phyloP scores from a whole-genome alignment of 2,797 vertebrate species.

The Tiaroga cobitis region DNA sequence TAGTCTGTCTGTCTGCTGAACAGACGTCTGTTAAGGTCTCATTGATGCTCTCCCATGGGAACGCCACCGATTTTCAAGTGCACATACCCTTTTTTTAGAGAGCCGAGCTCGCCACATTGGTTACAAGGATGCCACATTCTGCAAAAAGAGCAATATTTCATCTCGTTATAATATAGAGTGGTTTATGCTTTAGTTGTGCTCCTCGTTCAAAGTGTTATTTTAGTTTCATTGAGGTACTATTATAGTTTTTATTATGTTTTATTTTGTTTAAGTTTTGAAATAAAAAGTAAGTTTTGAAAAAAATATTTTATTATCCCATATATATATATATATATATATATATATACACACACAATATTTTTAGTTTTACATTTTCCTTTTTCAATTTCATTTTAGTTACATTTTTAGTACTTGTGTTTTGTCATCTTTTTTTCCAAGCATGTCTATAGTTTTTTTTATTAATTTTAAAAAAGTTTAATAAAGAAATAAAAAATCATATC shows the following conservation, averaged over 20 bases:
- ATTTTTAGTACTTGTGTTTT: background rate
- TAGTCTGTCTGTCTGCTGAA: slow-evolving; percentile 22
- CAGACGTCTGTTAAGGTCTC: slow-evolving; percentile 3
- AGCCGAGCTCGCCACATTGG: background rate
- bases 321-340: no score
- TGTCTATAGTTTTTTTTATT: background rate
- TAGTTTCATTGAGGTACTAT: background rate
- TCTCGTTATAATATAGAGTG: no score
- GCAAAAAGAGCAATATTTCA: background rate
- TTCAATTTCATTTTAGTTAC: no score
- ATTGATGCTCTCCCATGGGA: background rate
- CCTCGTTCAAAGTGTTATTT: background rate
- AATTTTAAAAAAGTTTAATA: background rate
- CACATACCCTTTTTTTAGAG: background rate
- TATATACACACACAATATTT: no score
- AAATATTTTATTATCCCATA: no score
- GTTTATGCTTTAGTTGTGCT: background rate
- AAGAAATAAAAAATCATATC: no score
- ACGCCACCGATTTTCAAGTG: background rate
- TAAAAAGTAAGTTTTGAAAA: no score
- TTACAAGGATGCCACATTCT: background rate
- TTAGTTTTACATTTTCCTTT: no score
- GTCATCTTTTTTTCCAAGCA: background rate
- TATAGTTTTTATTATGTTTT: background rate
- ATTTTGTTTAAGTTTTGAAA: no score